Evolutionary conservation across 2,888 invertebrate species (phyloP).

Genomic region (Drosophila eohydei): DNA sequence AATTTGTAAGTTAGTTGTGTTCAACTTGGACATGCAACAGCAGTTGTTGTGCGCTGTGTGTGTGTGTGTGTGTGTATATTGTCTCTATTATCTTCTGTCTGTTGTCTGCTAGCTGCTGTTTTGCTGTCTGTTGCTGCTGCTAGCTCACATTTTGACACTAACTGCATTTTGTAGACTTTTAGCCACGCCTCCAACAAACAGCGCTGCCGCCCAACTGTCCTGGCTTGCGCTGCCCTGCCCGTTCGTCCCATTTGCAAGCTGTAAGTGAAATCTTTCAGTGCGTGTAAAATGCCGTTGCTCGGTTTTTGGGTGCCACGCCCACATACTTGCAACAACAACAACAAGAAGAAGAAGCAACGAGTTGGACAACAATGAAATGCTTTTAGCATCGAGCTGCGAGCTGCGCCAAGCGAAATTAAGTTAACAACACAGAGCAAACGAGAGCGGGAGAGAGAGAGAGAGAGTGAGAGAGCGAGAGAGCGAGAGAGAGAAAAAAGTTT

Average conservation of each 20-base stretch:
- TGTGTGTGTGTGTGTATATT: conserved; percentile 12
- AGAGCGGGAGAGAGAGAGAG: too few relatives aligned
- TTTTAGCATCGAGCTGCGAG: conserved; percentile 68
- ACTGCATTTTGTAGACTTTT: conserved; percentile 69
- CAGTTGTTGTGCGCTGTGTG: neutral
- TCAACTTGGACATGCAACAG: conserved; percentile 36
- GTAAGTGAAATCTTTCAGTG: conserved; percentile 75
- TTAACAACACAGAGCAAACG: conserved; percentile 63
- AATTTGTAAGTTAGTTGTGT: conserved; percentile 40
- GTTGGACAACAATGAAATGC: conserved; percentile 80
- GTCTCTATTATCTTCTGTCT: conserved; percentile 13
- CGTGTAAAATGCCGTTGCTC: conserved; percentile 75
- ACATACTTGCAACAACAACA: conserved; percentile 48
- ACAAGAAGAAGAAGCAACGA: conserved; percentile 27
- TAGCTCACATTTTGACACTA: conserved; percentile 65
- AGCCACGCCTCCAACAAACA: conserved; percentile 19
- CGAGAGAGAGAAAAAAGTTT: conserved; percentile 52
- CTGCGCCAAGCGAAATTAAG: conserved; percentile 69
- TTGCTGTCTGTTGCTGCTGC: conserved; percentile 35
- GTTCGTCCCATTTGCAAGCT: conserved; percentile 7
- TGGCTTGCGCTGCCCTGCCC: too few relatives aligned
- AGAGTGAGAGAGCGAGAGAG: neutral
- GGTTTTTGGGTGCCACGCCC: conserved; percentile 66
- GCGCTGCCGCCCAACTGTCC: conserved; percentile 1
- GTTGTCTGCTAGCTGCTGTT: conserved; percentile 15